These are phyloP conservation scores for Cheilosia pagana DNA, from an alignment of 2,888 invertebrate species.

Conservation along the genomic window DNA sequence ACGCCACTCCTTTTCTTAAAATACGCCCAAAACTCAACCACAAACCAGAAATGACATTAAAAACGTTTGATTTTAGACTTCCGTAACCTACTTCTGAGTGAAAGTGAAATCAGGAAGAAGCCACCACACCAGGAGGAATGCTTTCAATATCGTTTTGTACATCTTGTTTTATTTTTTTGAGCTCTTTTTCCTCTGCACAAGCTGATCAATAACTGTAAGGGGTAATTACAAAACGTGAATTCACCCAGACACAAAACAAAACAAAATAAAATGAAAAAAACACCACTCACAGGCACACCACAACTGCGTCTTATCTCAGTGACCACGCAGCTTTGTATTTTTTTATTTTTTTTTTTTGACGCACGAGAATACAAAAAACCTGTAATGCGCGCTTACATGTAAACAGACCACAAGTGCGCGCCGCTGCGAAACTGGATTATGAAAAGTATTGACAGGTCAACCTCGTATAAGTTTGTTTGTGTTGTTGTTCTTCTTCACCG, in stretches of 20 bases:
- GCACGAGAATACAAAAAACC: constrained; percentile 19
- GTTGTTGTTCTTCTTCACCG: constrained; percentile 4
- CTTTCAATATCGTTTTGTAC: constrained; percentile 45
- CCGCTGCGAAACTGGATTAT: constrained; percentile 56
- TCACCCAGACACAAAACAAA: constrained; percentile 54
- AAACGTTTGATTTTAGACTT: constrained; percentile 24
- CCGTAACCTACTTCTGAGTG: constrained; percentile 66
- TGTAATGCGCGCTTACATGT: constrained; percentile 36
- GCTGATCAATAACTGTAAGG: constrained; percentile 61
- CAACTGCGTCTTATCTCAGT: constrained; percentile 34
- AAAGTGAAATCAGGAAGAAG: constrained; percentile 74
- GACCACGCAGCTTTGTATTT: constrained; percentile 44
- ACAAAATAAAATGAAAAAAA: constrained; percentile 9
- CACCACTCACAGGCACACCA: not conserved
- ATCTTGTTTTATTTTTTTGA: constrained; percentile 12
- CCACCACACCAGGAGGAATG: constrained; percentile 40
- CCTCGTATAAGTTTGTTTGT: constrained; percentile 40
- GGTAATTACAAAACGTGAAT: constrained; percentile 65
- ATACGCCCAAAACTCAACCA: constrained; percentile 1
- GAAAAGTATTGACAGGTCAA: constrained; percentile 65
- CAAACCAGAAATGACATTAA: constrained; percentile 28
- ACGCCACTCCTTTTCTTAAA: constrained; percentile 1
- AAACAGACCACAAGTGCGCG: constrained; percentile 45
- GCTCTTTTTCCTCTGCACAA: not conserved
- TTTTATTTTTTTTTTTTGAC: not conserved